Base-by-base conservation (phyloP, 2,888 invertebrate genomes). In the Agrypnus murinus region DNA sequence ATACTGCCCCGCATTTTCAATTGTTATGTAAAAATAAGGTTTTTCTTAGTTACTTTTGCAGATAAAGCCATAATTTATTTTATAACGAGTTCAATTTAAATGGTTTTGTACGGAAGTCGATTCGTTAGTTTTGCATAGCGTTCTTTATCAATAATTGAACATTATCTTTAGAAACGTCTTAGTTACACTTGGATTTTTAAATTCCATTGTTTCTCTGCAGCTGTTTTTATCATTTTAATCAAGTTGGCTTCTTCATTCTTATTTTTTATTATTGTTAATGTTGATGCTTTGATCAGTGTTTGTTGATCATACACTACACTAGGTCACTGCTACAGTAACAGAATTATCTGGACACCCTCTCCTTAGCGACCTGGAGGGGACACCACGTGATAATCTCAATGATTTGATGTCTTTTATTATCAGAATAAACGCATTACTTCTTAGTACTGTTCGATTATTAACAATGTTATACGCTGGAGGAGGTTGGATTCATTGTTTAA, bases 1-100 rank as follows among this genome's bases (percentile, higher is more conserved):
- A 88, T 90, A 86, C 91, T 91, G 81, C 91, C 91, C 81, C 92
- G 90, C 90, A 92, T 90, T 85, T 84, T 82, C 59, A 25, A 25
- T 5, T 3, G 25, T 25, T 25, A n/a, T n/a, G n/a, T n/a, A n/a
- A n/a, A n/a, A n/a, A n/a, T n/a, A n/a, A n/a, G 45, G n/a, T 34
- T 34, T 34, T 34, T 34, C 34, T 34, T 34, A 8, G 7, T 34
- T 34, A 34, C 6, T 6, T 9, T 34, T 9, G 34, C 34, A 6
- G 34, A 34, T 34, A 9, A 34, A 34, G 9, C 34, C n/a, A n/a
- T n/a, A n/a, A n/a, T n/a, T n/a, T n/a, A n/a, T n/a, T n/a, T n/a
- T n/a, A n/a, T n/a, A n/a, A n/a, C n/a, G n/a, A n/a, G n/a, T n/a
- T n/a, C n/a, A n/a, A n/a, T n/a, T n/a, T n/a, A n/a, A n/a, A n/a